A percentile compares a stretch with the other conserved stretches of the same genome.
Evolutionary conservation across 2,888 invertebrate genomes (phyloP).

Genomic region (Myathropa florea): DNA sequence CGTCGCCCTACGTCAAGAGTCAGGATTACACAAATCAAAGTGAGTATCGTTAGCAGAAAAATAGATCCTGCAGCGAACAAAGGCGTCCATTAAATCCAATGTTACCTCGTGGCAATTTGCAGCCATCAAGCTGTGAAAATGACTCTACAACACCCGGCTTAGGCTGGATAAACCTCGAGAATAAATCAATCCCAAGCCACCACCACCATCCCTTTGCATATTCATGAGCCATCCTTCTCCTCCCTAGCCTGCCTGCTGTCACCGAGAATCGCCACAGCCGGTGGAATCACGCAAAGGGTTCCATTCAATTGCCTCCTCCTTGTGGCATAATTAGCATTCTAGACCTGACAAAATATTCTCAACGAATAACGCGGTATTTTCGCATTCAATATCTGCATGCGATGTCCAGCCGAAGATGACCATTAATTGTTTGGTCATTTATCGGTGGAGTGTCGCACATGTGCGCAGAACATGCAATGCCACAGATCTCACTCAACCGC

Average conservation of each 20-base stretch:
- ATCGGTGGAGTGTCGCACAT: constrained; percentile 39
- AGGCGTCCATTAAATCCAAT: not conserved
- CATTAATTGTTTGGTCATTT: constrained; percentile 61
- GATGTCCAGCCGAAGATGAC: constrained; percentile 55
- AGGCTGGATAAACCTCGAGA: constrained; percentile 53
- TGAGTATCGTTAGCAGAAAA: not conserved
- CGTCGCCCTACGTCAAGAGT: not conserved
- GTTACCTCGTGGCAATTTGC: not conserved
- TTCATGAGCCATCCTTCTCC: constrained; percentile 35
- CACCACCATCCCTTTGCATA: constrained; percentile 1
- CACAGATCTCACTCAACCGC: constrained; percentile 33
- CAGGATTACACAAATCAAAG: not conserved
- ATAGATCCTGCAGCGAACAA: not conserved
- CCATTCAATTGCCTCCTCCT: constrained; percentile 28
- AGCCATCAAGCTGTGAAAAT: constrained; percentile 4
- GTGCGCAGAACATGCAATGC: constrained; percentile 61
- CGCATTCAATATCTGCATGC: constrained; percentile 43
- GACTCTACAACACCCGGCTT: constrained; percentile 45
- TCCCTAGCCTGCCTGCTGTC: not conserved
- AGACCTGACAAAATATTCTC: constrained; percentile 57
- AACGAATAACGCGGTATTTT: not conserved
- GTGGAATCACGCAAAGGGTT: constrained; percentile 59
- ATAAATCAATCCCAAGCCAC: constrained; percentile 56
- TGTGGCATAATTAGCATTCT: constrained; percentile 64
- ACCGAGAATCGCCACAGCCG: constrained; percentile 4